A percentile compares a stretch with the other conserved stretches of the same genome.
These are phyloP conservation scores for Drosophila lutescens DNA, from an alignment of 2,888 invertebrate species.

Conservation along the genomic window DNA sequence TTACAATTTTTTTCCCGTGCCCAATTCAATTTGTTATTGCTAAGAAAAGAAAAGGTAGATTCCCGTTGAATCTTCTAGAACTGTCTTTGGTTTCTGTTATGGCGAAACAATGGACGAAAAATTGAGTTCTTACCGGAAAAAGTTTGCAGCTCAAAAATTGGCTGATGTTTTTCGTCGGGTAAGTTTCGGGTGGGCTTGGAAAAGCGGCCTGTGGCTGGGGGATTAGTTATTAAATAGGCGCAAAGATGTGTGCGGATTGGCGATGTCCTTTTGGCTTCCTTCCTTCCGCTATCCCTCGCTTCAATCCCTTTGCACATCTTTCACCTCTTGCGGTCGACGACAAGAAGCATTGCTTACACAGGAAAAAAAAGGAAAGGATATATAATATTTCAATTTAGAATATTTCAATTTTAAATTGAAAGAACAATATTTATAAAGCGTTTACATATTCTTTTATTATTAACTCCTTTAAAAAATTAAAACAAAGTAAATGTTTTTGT, in stretches of 20 bases:
- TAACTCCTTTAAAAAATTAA: no score
- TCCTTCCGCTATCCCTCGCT: neutral
- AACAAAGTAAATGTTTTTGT: no score
- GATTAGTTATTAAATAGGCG: constrained; percentile 71
- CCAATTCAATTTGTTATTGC: constrained; percentile 11
- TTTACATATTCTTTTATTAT: no score
- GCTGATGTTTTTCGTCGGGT: neutral
- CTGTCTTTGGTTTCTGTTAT: constrained; percentile 63
- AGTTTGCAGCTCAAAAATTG: constrained; percentile 42
- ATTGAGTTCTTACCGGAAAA: constrained; percentile 49
- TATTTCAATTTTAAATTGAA: no score
- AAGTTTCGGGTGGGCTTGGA: neutral
- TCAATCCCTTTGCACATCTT: neutral
- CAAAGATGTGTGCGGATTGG: constrained; percentile 28
- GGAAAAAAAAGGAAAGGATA: neutral
- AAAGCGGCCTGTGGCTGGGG: constrained; percentile 29
- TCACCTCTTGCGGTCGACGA: constrained; percentile 27
- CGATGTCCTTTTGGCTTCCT: constrained; percentile 5
- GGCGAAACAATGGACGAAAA: constrained; percentile 62
- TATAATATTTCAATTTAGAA: no score
- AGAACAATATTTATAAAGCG: no score
- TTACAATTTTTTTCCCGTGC: neutral
- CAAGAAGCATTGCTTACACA: constrained; percentile 54
- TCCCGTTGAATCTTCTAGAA: neutral
- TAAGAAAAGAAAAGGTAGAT: neutral